Conservation (phyloP, 2,113 vertebrate species). For the Hiodon tergisus region DNA sequence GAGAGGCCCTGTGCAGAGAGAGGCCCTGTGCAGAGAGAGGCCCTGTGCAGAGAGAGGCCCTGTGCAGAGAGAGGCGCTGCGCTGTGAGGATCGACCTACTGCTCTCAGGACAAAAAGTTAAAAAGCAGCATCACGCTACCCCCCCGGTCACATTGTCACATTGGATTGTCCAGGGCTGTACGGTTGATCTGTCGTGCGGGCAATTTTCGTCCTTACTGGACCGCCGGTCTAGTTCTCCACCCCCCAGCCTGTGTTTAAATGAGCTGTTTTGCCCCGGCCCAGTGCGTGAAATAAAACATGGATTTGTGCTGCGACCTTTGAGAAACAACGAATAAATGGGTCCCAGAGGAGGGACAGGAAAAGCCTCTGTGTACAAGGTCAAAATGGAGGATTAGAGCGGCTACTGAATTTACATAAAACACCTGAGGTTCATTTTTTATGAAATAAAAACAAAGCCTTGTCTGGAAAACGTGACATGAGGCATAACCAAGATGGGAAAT, state of each 20-base stretch:
- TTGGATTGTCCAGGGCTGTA: constrained; percentile 27
- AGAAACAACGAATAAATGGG: not conserved
- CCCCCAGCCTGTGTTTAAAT: constrained; percentile 50
- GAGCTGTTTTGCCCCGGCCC: constrained; percentile 29
- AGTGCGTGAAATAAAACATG: not conserved
- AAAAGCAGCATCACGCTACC: constrained; percentile 54
- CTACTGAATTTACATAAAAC: not conserved
- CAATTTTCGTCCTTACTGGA: constrained; percentile 19
- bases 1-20: too few species aligned
- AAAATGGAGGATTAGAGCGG: not conserved
- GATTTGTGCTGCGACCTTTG: not conserved
- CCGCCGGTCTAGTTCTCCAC: constrained; percentile 41
- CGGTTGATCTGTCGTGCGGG: not conserved
- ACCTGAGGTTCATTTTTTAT: not conserved
- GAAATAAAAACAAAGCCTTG: not conserved
- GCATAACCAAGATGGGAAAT: not conserved
- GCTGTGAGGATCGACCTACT: constrained; percentile 30
- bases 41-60: too few species aligned
- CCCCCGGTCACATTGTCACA: constrained; percentile 48
- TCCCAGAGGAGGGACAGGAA: not conserved
- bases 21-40: too few species aligned
- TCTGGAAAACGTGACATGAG: not conserved
- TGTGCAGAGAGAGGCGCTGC: too few species aligned
- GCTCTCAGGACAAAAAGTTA: constrained; percentile 52
- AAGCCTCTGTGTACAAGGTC: not conserved